These are phyloP conservation scores for Heliocidaris tuberculata DNA, from an alignment of 35 echinoderm and acorn worm genomes.

Conservation along the genomic window DNA sequence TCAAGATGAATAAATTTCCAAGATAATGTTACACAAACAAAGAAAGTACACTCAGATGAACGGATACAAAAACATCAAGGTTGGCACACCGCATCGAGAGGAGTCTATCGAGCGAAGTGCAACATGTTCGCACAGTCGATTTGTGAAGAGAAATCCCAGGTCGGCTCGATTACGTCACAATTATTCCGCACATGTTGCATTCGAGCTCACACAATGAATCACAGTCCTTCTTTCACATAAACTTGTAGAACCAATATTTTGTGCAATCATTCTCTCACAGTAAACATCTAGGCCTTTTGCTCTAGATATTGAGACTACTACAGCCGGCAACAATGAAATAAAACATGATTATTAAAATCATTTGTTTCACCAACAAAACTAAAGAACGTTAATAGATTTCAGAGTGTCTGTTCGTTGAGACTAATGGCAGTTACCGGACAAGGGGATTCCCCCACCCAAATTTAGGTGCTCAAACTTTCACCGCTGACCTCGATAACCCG, in stretches of 20 bases:
- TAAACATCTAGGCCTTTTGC: too few species aligned
- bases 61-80: background rate
- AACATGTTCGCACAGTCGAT: background rate
- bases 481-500: background rate
- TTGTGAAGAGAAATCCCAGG: background rate
- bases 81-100: conserved; percentile 13
- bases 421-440: background rate
- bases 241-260: too few species aligned
- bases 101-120: background rate
- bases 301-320: too few species aligned
- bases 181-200: too few species aligned
- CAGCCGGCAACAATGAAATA: background rate
- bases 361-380: background rate
- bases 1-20: background rate
- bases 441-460: background rate
- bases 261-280: too few species aligned
- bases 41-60: background rate
- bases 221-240: background rate
- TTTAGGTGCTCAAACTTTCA: background rate
- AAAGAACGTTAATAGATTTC: background rate
- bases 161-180: background rate
- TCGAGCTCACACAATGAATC: background rate
- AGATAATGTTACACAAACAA: background rate
- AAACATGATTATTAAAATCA: background rate
- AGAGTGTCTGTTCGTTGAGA: background rate